Conservation (phyloP, 2,113 vertebrate species). For the Sitta europaea region DNA sequence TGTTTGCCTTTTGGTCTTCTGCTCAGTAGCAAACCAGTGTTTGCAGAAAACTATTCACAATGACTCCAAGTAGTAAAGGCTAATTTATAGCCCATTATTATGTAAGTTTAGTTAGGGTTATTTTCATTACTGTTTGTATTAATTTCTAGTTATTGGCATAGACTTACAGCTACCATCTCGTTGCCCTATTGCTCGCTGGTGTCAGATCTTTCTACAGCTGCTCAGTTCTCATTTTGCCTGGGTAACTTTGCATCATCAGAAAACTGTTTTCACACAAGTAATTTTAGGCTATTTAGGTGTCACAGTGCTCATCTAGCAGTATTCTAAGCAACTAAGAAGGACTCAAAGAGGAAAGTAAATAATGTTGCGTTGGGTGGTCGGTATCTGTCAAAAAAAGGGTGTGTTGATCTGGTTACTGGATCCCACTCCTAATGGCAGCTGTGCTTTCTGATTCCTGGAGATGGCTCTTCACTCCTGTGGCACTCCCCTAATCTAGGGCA, state of each 20-base stretch:
- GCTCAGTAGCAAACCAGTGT: neutral
- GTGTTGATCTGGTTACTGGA: neutral
- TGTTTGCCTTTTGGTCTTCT: neutral
- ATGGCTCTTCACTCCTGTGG: neutral
- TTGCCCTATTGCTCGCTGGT: neutral
- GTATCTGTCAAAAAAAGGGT: neutral
- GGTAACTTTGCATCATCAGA: neutral
- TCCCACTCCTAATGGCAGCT: neutral
- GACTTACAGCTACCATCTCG: neutral
- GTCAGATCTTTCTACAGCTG: neutral
- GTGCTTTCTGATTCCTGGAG: neutral
- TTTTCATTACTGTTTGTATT: neutral
- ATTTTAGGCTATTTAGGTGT: neutral
- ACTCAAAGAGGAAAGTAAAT: neutral
- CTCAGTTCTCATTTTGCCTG: neutral
- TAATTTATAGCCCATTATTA: neutral
- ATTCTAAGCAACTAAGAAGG: neutral
- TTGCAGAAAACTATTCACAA: neutral
- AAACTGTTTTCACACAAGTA: neutral
- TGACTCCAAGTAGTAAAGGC: neutral
- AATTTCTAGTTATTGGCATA: neutral
- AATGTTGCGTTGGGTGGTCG: neutral
- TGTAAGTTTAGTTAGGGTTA: neutral
- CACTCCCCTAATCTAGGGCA: fast-evolving
- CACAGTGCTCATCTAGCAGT: neutral